These are phyloP conservation scores for Argyresthia albistria DNA, from an alignment of 2,888 invertebrate genomes.

Conservation along the genomic window DNA sequence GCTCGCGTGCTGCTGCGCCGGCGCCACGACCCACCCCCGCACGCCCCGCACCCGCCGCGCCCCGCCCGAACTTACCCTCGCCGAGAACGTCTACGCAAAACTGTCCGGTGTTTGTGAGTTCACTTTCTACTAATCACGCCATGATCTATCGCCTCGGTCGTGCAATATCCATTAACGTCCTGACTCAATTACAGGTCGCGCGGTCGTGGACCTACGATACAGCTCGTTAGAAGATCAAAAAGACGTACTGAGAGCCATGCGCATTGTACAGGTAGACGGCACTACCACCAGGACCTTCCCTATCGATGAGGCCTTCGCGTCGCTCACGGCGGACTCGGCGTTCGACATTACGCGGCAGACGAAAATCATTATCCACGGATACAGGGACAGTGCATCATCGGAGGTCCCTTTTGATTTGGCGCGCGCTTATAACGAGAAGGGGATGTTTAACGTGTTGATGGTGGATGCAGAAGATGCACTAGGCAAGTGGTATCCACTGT, in stretches of 20 bases:
- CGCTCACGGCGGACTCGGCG: constrained; percentile 36
- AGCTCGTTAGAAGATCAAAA: constrained; percentile 35
- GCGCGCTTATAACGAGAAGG: constrained; percentile 51
- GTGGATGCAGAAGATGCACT: constrained; percentile 59
- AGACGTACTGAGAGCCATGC: constrained; percentile 48
- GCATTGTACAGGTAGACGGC: constrained; percentile 43
- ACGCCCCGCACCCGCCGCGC: not conserved
- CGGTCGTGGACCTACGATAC: constrained; percentile 52
- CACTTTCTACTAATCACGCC: constrained; percentile 13
- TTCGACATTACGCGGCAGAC: constrained; percentile 61
- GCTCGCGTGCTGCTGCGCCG: constrained; percentile 24
- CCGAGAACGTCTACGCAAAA: constrained; percentile 50
- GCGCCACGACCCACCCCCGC: not conserved
- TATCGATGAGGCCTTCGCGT: constrained; percentile 44
- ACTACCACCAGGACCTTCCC: constrained; percentile 33
- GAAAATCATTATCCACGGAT: constrained; percentile 62
- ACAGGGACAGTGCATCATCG: constrained; percentile 55
- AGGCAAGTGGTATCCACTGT: constrained; percentile 50
- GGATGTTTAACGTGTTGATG: constrained; percentile 57
- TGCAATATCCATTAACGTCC: constrained; percentile 6
- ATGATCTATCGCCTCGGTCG: constrained; percentile 6
- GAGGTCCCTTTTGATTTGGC: constrained; percentile 51
- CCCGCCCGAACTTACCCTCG: constrained; percentile 40
- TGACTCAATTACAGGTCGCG: constrained; percentile 45
- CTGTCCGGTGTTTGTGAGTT: constrained; percentile 62